Conservation (phyloP, 2,888 invertebrate genomes). For the Heliconius cydno region DNA sequence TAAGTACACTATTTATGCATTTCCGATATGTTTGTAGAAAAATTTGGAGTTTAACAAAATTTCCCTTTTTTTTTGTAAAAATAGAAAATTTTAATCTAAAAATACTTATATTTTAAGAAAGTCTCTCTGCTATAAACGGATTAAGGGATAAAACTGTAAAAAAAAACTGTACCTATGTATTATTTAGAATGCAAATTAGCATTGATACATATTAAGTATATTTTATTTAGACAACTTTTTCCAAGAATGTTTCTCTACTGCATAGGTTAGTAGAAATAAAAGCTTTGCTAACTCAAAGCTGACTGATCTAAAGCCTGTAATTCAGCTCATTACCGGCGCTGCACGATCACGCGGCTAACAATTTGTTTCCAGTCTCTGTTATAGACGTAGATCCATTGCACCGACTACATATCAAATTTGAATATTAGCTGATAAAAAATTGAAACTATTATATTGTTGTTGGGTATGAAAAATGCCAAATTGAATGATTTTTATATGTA, state of each 20-base stretch:
- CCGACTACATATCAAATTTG: background rate
- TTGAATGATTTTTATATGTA: background rate
- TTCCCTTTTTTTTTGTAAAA: too few species aligned
- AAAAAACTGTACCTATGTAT: background rate
- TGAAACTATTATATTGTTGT: background rate
- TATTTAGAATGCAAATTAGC: background rate
- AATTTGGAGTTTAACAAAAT: too few species aligned
- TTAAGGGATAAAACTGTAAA: too few species aligned
- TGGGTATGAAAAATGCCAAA: too few species aligned
- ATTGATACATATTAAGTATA: background rate
- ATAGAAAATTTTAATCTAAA: too few species aligned
- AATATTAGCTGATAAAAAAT: background rate
- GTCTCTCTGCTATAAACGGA: too few species aligned
- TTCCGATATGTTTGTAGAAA: too few species aligned
- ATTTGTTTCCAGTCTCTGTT: slow-evolving; percentile 63
- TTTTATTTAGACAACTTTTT: background rate
- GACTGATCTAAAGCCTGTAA: background rate
- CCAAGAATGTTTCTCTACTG: background rate
- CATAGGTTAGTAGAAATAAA: background rate
- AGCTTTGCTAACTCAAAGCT: background rate
- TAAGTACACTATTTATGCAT: too few species aligned
- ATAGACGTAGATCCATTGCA: slow-evolving; percentile 51
- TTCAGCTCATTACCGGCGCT: slow-evolving; percentile 7
- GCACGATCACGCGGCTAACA: slow-evolving; percentile 56
- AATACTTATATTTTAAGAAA: too few species aligned